phyloP scores from a whole-genome alignment of 2,797 vertebrate species.

The Danio aesculapii region DNA sequence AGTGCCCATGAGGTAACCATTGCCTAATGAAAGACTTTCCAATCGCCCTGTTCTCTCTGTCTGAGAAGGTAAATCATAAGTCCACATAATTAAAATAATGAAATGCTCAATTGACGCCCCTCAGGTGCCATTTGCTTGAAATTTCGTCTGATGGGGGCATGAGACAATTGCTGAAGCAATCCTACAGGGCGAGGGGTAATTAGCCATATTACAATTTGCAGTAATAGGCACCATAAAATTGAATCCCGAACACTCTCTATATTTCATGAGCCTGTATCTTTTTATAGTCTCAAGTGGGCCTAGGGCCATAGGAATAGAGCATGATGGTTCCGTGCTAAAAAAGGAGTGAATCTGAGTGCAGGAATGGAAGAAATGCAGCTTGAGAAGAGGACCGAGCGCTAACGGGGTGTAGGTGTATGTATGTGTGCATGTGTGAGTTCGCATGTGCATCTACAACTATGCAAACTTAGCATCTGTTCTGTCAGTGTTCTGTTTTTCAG shows the following conservation, averaged over 20 bases:
- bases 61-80: conserved; percentile 64
- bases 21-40: not conserved
- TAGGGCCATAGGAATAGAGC: conserved; percentile 24
- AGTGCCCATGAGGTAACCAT: conserved; percentile 5
- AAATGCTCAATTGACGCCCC: conserved; percentile 69
- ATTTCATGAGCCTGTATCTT: conserved; percentile 58
- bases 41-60: conserved; percentile 33
- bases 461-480: conserved; percentile 48
- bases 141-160: conserved; percentile 56
- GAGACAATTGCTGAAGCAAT: conserved; percentile 64
- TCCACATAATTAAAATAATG: conserved; percentile 69
- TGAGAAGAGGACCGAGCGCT: not conserved
- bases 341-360: conserved; percentile 10
- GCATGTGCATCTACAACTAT: not conserved
- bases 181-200: conserved; percentile 65
- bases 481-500: conserved; percentile 1
- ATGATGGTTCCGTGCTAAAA: conserved; percentile 43
- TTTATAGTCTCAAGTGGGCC: conserved; percentile 58
- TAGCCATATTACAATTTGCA: conserved; percentile 64
- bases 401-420: conserved; percentile 40
- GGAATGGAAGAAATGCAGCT: conserved; percentile 38
- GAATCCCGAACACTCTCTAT: conserved; percentile 60
- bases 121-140: conserved; percentile 65
- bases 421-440: conserved; percentile 21
- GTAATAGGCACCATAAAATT: conserved; percentile 62